Evolutionary conservation across 2,888 invertebrate genomes (phyloP), one percentile per base, ranked within the genome.

Genomic region (Eurytoma californica): DNA sequence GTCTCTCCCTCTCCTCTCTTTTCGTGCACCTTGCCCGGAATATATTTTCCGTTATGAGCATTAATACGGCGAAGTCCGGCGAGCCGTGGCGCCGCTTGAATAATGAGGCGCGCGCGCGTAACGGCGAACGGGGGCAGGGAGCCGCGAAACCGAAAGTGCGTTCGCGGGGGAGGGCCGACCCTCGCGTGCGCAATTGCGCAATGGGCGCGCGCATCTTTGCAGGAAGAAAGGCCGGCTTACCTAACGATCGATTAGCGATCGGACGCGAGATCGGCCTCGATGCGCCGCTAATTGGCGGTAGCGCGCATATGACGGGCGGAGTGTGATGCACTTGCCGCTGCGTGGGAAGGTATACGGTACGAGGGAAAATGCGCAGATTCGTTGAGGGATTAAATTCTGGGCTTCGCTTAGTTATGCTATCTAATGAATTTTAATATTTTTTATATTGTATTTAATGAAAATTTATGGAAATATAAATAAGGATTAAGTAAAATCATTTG

Each of bases 231-330:
- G 60, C 24, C n/a, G 39, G 73, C 66, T 74, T 74, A 66, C 73
- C 73, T 58, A 66, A 74, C 66, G 30, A 74, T 74, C 66, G 73
- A 66, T 74, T 74, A 66, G 58, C 49, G 74, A 73, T 73, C 73
- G 73, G n/a, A 30, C 24, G 57, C n/a, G 14, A 30, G 12, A 72
- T 65, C 24, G 18, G n/a, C 18, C 58, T 57, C 13, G 13, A 16
- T 16, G 20, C 20, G 57, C 28, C 30, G 20, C 20, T 60, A 60
- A 24, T 24, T 60, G 20, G 4, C n/a, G 24, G 3, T 28, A 7
- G 60, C 60, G 24, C 24, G 60, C 12, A 14, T 39, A 39, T 30
- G 3, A 30, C 9, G 9, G 3, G 3, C 9, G 9, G 9, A 39
- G 1, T 7, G 9, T 39, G 39, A 39, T 39, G 39, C 39, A 39